Conservation (phyloP, 1,140 invertebrate genomes). For the Bombus haemorrhoidalis region DNA sequence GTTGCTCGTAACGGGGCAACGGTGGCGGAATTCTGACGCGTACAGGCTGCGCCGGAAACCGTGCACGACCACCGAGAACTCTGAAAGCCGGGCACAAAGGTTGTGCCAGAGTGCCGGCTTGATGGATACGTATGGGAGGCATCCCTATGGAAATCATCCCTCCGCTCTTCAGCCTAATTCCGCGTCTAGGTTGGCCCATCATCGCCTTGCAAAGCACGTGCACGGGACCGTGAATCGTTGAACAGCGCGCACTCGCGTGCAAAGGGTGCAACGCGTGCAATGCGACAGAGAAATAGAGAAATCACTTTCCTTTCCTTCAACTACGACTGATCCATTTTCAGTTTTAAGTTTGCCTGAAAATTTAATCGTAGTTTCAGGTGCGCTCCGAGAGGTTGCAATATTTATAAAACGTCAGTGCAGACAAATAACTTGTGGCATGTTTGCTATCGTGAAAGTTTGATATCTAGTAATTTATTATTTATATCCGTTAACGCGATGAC, state of each 20-base stretch:
- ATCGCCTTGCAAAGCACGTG: slow-evolving; percentile 51
- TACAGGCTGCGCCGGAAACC: slow-evolving; percentile 26
- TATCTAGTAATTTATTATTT: too few relatives aligned
- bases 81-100: slow-evolving; percentile 30
- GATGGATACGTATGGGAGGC: slow-evolving; percentile 44
- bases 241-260: not conserved
- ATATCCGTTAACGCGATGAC: too few relatives aligned
- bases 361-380: too few relatives aligned
- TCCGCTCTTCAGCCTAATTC: slow-evolving; percentile 51
- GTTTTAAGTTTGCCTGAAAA: too few relatives aligned
- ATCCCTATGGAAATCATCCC: slow-evolving; percentile 65
- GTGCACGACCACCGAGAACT: slow-evolving; percentile 29
- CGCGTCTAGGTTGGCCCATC: slow-evolving; percentile 34
- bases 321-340: too few relatives aligned
- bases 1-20: slow-evolving; percentile 64
- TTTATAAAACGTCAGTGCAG: too few relatives aligned
- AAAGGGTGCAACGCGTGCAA: not conserved
- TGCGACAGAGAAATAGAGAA: not conserved
- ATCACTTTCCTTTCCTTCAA: not conserved
- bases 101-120: slow-evolving; percentile 21
- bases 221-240: slow-evolving; percentile 34
- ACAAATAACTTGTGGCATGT: too few relatives aligned
- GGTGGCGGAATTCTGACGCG: slow-evolving; percentile 52
- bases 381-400: too few relatives aligned
- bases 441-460: too few relatives aligned